Evolutionary conservation across 2,797 vertebrate genomes (phyloP), one percentile per base, ranked within the genome.

Genomic region (Xenopus petersii): DNA sequence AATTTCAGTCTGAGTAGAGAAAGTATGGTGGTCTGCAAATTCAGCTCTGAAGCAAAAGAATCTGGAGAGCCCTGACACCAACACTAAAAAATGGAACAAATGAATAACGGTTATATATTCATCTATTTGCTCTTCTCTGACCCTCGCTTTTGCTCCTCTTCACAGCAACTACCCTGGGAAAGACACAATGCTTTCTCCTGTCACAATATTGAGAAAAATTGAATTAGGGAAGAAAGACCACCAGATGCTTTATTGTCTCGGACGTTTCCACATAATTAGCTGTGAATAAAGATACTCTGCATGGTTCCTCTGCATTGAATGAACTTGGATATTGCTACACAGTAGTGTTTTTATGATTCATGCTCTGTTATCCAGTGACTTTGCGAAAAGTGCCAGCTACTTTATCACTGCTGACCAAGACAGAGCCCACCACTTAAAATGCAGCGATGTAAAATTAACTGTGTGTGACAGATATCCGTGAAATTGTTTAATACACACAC

Each of bases 231-330:
- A 94, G 94, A 95, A 95, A 93, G 95, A 95, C 94, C 89, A 95
- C 91, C 96, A 98, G 97, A 98, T 98, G 96, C 95, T 96, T 96
- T 94, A 95, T 97, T 98, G 96, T 98, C 93, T 94, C 92, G 92
- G 90, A 90, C 75, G 93, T 97, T 98, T 98, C 95, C 96, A 96
- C 95, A 93, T 97, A 98, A 98, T 98, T 98, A 98, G 94, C 93
- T 87, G 82, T 89, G 93, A 92, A 98, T 94, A 98, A 98, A 95
- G 93, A 91, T 90, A 91, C 89, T 92, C 80, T 91, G 92, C 93
- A 90, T 80, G 90, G 92, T 93, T 95, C 93, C 94, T 94, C 94
- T 94, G 93, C 88, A 79, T 82, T 94, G 94, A 96, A 96, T 97
- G 95, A 98, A 98, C 96, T 95, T 97, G 95, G 92, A 93, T 93